Base-by-base conservation (phyloP, 2,797 vertebrate genomes). In the Spondyliosoma cantharus region DNA sequence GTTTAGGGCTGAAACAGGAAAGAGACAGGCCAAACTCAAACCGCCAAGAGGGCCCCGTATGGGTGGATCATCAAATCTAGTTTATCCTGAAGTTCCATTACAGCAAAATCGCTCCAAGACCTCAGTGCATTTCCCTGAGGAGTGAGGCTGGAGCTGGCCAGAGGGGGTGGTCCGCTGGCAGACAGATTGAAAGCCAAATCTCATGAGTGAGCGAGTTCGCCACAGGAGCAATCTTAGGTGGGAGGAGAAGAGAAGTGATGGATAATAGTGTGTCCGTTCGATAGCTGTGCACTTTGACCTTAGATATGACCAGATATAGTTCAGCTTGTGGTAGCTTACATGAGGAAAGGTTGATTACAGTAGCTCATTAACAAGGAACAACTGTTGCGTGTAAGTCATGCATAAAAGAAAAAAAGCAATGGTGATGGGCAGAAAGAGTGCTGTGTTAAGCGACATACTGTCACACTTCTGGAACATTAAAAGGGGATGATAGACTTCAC, bases 41-140 rank as follows among this genome's bases (percentile, higher is more conserved):
- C 61, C 4, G 27, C 79, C 84, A 45, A 49, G 76, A 78, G 71
- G 53, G 12, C 14, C 24, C 19, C 27, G 59, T 56, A 74, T 15
- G 63, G 84, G 79, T 74, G 83, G 74, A 87, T 86, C 84, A 86
- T 91, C 86, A 86, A 89, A 91, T 90, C 87, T 85, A 84, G 85
- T 92, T 94, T 77, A 85, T 90, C 86, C 81, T 84, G 76, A 90
- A 90, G 86, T 90, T 93, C 83, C 75, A 91, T 92, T 91, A 85
- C 78, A 81, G 70, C 74, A 65, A 81, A 83, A 91, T 86, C 58
- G 82, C 78, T 88, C 64, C 56, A 80, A 84, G 84, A 87, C 81
- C 63, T 67, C 5, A n/a, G 65, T 78, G 85, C 78, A 87, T 90
- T 92, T 89, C 90, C 90, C 80, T 0, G 3, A 78, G 66, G 76